Evolutionary conservation across 2,888 invertebrate genomes (phyloP).

Genomic region (Thymelicus lineola): DNA sequence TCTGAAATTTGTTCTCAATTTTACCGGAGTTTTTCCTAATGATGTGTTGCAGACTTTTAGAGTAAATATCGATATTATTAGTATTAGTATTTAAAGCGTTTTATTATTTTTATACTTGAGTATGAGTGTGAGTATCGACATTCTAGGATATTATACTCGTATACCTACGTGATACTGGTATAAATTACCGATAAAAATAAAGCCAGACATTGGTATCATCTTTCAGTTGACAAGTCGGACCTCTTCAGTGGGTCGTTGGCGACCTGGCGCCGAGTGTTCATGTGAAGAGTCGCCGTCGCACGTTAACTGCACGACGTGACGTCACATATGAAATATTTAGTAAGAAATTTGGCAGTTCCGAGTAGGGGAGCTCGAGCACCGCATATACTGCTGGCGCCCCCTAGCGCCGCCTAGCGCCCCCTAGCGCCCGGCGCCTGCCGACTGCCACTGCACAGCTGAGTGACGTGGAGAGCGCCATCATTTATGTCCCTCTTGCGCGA

Average conservation of each 20-base stretch:
- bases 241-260: too few relatives aligned
- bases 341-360: constrained; percentile 21
- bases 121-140: too few relatives aligned
- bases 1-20: neutral
- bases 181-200: too few relatives aligned
- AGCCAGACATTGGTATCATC: too few relatives aligned
- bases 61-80: neutral
- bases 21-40: neutral
- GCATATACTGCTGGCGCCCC: constrained; percentile 10
- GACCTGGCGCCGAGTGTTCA: too few relatives aligned
- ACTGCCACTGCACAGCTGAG: constrained; percentile 1
- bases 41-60: neutral
- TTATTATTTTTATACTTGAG: neutral
- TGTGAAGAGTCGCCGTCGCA: neutral
- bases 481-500: constrained; percentile 13
- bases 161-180: too few relatives aligned
- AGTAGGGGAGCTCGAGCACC: neutral
- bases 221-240: too few relatives aligned
- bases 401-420: too few relatives aligned
- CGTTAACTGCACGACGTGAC: constrained; percentile 15
- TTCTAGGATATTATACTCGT: too few relatives aligned
- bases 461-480: constrained; percentile 24
- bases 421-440: neutral
- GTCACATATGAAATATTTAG: constrained; percentile 28
- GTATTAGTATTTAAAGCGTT: too few relatives aligned